Evolutionary conservation across 2,113 vertebrate species (phyloP).

Genomic region (Vanacampus margaritifer): DNA sequence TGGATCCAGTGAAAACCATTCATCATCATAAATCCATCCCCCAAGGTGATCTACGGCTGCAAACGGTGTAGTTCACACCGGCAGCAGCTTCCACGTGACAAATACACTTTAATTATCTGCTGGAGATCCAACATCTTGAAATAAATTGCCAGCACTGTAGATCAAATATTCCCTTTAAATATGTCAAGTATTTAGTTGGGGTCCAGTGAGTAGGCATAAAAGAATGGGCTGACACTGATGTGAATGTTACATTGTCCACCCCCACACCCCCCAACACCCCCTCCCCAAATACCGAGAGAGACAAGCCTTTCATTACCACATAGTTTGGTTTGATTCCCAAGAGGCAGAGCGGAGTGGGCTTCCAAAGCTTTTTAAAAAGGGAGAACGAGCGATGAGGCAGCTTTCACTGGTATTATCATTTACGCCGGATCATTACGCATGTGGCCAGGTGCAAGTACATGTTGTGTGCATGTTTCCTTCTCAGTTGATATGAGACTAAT

Average conservation of each 20-base stretch:
- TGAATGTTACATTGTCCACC: constrained; percentile 57
- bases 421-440: background rate
- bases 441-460: constrained; percentile 3
- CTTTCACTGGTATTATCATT: background rate
- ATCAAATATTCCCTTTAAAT: constrained; percentile 42
- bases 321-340: constrained; percentile 56
- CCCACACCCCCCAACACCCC: constrained; percentile 23
- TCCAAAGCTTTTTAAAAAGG: constrained; percentile 1
- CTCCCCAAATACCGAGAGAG: constrained; percentile 58
- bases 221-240: constrained; percentile 46
- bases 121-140: constrained; percentile 9
- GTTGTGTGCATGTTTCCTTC: constrained; percentile 2
- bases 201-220: constrained; percentile 52
- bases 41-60: constrained; percentile 5
- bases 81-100: constrained; percentile 19
- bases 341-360: constrained; percentile 32
- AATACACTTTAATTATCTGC: constrained; percentile 18
- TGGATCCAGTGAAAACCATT: constrained; percentile 10
- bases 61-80: background rate
- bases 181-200: constrained; percentile 55
- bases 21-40: constrained; percentile 6
- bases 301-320: constrained; percentile 62
- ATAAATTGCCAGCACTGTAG: constrained; percentile 41
- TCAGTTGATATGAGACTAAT: constrained; percentile 1
- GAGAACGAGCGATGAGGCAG: background rate